These are phyloP conservation scores for Drosophila lini DNA, from an alignment of 1,140 invertebrate species.

Conservation along the genomic window DNA sequence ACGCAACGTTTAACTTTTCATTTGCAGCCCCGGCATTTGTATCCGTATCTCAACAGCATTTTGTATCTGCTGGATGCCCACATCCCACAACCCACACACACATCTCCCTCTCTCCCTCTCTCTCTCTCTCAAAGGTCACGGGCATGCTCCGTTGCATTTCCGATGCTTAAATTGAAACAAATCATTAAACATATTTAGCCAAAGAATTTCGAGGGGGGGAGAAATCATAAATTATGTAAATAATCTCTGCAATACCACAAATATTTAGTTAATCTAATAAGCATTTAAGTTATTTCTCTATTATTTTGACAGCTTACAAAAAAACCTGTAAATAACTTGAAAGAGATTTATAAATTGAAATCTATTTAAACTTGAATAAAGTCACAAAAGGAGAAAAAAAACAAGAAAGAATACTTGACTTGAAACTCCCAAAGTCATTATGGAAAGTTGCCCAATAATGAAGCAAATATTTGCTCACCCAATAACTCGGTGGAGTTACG, in stretches of 20 bases:
- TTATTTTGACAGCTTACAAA: not conserved
- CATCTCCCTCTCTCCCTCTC: not conserved
- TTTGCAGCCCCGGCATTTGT: conserved; percentile 62
- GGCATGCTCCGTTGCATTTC: conserved; percentile 61
- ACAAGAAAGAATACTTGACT: conserved; percentile 1
- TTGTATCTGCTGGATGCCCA: conserved; percentile 10
- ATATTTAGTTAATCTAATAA: conserved; percentile 5
- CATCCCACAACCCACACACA: not conserved
- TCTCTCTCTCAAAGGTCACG: conserved; percentile 64
- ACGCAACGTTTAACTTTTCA: conserved; percentile 82
- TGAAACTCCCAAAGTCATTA: conserved; percentile 12
- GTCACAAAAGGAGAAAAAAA: not conserved
- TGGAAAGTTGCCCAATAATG: conserved; percentile 27
- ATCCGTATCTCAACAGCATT: conserved; percentile 41
- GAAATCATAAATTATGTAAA: conserved; percentile 29
- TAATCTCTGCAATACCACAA: conserved; percentile 27
- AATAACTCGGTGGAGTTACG: conserved; percentile 22
- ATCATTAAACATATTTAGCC: conserved; percentile 63
- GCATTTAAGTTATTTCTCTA: conserved; percentile 1
- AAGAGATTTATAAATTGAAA: not conserved
- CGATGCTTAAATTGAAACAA: conserved; percentile 48
- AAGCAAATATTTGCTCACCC: conserved; percentile 42
- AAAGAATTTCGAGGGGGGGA: conserved; percentile 11
- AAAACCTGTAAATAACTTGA: too few relatives aligned
- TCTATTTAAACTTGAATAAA: not conserved